phyloP scores from a whole-genome alignment of 2,888 invertebrate genomes.

The Andrena camellia region DNA sequence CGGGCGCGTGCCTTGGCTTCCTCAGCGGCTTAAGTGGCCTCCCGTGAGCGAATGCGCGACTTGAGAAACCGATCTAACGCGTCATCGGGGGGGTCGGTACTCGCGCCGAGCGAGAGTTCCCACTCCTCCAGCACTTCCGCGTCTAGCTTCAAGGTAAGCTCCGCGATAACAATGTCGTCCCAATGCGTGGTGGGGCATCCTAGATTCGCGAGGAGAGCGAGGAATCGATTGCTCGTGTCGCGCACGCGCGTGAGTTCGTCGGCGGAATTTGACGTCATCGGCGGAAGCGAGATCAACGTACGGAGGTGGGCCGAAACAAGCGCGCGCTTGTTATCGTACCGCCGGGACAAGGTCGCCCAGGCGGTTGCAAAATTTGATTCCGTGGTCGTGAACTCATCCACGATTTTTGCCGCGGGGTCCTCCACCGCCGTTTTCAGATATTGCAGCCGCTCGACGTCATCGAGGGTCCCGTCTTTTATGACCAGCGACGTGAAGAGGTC shows the following conservation, averaged over 20 bases:
- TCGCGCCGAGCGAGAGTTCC: background rate
- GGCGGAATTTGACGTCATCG: background rate
- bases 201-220: background rate
- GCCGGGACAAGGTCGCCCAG: background rate
- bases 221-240: background rate
- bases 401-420: background rate
- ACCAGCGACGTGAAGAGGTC: background rate
- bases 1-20: background rate
- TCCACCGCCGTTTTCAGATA: background rate
- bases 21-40: background rate
- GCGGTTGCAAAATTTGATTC: background rate
- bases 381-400: no score
- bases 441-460: background rate
- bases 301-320: background rate
- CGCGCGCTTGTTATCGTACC: background rate
- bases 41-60: no score
- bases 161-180: background rate
- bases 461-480: background rate
- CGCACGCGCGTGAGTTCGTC: background rate
- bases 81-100: background rate
- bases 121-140: background rate
- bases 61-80: no score
- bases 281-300: background rate
- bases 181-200: background rate
- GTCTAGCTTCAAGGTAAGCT: fast-evolving